Evolutionary conservation across 2,888 invertebrate genomes (phyloP).

Genomic region (Glyphotaelius pellucidus): DNA sequence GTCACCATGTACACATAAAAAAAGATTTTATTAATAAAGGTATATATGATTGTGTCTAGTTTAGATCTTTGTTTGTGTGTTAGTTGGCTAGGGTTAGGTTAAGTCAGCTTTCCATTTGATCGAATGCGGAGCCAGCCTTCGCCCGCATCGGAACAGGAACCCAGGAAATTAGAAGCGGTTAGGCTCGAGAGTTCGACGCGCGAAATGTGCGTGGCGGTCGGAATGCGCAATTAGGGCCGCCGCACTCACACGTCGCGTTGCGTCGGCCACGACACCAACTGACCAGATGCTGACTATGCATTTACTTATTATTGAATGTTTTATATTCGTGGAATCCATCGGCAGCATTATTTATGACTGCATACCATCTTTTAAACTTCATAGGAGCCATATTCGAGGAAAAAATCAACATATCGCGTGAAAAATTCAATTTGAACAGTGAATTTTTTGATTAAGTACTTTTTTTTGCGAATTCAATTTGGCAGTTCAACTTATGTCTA

Average conservation of each 20-base stretch:
- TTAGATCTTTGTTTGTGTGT: background rate
- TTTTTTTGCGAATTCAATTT: background rate
- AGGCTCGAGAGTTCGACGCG: background rate
- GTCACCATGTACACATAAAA: no score
- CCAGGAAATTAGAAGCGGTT: background rate
- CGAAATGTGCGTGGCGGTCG: background rate
- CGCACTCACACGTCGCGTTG: background rate
- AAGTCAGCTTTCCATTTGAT: background rate
- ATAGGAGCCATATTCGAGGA: background rate
- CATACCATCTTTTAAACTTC: background rate
- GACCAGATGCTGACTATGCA: background rate
- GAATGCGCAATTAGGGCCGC: slow-evolving; percentile 40
- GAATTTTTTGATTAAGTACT: background rate
- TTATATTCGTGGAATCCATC: background rate
- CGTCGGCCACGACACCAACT: background rate
- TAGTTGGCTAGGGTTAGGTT: background rate
- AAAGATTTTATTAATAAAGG: no score
- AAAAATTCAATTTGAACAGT: background rate
- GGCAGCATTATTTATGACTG: background rate
- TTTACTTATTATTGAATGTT: background rate
- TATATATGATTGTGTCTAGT: background rate
- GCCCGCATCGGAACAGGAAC: background rate
- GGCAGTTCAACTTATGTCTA: background rate
- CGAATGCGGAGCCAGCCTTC: background rate
- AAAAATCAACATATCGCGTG: background rate